phyloP scores from a whole-genome alignment of 92 coral and sea anemone genomes.

The Porites evermanni region DNA sequence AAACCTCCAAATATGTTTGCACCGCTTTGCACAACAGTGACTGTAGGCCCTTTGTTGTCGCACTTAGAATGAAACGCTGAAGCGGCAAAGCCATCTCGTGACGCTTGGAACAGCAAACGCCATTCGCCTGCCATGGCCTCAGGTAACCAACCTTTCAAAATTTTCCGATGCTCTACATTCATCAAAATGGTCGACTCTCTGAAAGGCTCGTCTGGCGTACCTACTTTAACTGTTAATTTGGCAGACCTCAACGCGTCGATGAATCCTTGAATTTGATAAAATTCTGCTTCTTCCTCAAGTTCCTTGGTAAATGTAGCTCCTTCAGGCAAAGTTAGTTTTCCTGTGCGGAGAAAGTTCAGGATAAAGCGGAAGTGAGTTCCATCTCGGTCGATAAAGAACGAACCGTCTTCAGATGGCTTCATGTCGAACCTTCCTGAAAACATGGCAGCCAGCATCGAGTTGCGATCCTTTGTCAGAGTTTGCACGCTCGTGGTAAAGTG shows the following conservation, averaged over 20 bases:
- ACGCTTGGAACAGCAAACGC: slow-evolving; percentile 55
- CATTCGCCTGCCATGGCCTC: background rate
- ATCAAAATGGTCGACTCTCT: slow-evolving; percentile 45
- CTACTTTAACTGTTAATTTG: background rate
- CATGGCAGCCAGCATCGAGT: background rate
- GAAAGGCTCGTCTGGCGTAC: slow-evolving; percentile 13
- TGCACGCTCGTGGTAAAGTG: too few relatives aligned
- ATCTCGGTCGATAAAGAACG: too few relatives aligned
- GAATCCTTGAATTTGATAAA: too few relatives aligned
- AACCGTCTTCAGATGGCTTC: too few relatives aligned
- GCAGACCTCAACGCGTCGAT: slow-evolving; percentile 37
- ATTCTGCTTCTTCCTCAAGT: too few relatives aligned
- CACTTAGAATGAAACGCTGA: slow-evolving; percentile 55
- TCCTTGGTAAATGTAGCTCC: too few relatives aligned
- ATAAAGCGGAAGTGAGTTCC: too few relatives aligned
- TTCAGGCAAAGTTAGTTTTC: too few relatives aligned
- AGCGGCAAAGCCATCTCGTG: slow-evolving; percentile 50
- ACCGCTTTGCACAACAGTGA: slow-evolving; percentile 52
- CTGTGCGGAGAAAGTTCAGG: too few relatives aligned
- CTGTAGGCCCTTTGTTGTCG: slow-evolving; percentile 65
- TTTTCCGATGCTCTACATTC: slow-evolving; percentile 31
- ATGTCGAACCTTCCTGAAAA: background rate
- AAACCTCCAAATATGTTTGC: slow-evolving; percentile 62
- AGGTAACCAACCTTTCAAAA: background rate
- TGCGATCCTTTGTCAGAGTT: too few relatives aligned